Conservation (phyloP, 2,797 vertebrate species). For the Aldrovandia affinis region DNA sequence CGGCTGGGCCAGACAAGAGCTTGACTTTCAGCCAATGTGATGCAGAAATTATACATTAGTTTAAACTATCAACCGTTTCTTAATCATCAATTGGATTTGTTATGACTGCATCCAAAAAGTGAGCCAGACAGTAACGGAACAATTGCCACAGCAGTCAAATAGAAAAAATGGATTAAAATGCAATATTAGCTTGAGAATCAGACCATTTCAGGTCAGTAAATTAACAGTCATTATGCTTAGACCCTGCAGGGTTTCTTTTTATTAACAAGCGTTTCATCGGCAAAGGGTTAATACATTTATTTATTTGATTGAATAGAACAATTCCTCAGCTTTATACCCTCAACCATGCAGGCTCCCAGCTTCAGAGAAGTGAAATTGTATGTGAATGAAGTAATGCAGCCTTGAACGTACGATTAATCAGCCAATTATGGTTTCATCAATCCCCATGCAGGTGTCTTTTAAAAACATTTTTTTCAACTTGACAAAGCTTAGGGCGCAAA, state of each 20-base stretch:
- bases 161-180: not conserved
- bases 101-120: not conserved
- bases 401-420: not conserved
- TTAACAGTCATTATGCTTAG: not conserved
- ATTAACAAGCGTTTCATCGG: not conserved
- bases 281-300: not conserved
- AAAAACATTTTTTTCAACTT: not conserved
- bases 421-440: not conserved
- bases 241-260: not conserved
- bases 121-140: not conserved
- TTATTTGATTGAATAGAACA: not conserved
- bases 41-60: not conserved
- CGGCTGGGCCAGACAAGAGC: conserved; percentile 6
- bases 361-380: not conserved
- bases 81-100: not conserved
- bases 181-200: not conserved
- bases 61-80: not conserved
- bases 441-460: not conserved
- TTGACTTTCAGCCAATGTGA: not conserved
- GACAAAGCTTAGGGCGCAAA: not conserved
- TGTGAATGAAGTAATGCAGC: not conserved
- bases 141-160: not conserved
- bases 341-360: not conserved
- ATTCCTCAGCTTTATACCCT: not conserved
- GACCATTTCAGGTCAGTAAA: not conserved